Evolutionary conservation across 2,888 invertebrate species (phyloP), one percentile per base, ranked within the genome.

Genomic region (Torymus texanus): DNA sequence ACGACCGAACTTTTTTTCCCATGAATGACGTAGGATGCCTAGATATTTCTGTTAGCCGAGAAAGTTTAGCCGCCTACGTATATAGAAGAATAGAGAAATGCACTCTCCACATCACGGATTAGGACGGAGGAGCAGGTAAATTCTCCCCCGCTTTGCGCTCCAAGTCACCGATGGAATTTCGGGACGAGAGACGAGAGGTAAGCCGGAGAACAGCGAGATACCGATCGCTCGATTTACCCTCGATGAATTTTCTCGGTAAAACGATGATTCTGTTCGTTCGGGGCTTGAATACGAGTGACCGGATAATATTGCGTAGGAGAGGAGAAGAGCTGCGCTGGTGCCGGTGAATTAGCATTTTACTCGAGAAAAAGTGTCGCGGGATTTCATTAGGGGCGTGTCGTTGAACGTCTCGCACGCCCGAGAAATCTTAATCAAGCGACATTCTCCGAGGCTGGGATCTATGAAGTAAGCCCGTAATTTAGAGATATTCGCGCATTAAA

Each of bases 141-240:
- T 12, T 67, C 66, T 53, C 53, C 10, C 12, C 8, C 24, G 24
- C 8, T 8, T n/a, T 24, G 21, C 67, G 53, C 55, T 55, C n/a
- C 16, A 14, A 65, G 51, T 51, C 55, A 67, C 55, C 67, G 65
- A 16, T 55, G 67, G 67, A 67, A 67, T 67, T 67, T 21, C 29
- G 61, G 13, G 61, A 11, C 12, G 65, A 51, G 51, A 51, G 13
- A 16, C 8, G 10, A 1, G 65, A 41, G 10, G 41, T n/a, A 63
- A 63, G n/a, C 10, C 10, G 62, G 41, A 14, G 62, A 8, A 0
- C 21, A 41, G 18, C 65, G 12, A 67, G 67, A 67, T 67, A 67
- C 24, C 55, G 24, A 67, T 67, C 67, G 67, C 3, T 67, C 67
- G 67, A 67, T 67, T 67, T 67, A 67, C 8, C 24, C 55, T 67